These are phyloP conservation scores for Poeciliopsis gracilis DNA, from an alignment of 2,797 vertebrate genomes.

Conservation along the genomic window DNA sequence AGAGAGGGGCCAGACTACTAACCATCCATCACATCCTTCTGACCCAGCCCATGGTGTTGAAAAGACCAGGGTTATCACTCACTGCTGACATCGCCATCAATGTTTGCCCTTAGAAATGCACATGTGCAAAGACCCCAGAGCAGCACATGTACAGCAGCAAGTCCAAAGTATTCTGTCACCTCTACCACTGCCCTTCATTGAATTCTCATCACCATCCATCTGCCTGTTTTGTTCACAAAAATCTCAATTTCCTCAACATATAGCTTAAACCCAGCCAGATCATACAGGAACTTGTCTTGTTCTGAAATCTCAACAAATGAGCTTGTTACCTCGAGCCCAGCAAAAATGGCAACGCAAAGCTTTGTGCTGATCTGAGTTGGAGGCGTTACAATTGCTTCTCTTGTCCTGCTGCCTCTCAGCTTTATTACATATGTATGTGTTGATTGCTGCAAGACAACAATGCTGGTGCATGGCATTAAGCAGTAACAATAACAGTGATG, in stretches of 20 bases:
- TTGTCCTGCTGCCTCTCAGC: constrained; percentile 73
- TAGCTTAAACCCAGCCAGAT: constrained; percentile 55
- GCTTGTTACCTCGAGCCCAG: constrained; percentile 31
- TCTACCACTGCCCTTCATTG: constrained; percentile 66
- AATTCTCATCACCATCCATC: constrained; percentile 77
- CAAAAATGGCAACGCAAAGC: constrained; percentile 38
- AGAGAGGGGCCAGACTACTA: constrained; percentile 59
- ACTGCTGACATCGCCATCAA: constrained; percentile 77
- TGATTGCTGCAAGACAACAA: constrained; percentile 82
- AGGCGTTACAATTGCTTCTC: constrained; percentile 70
- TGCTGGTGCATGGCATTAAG: constrained; percentile 76
- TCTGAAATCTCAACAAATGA: constrained; percentile 26
- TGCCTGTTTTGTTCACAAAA: constrained; percentile 69
- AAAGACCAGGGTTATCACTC: constrained; percentile 81
- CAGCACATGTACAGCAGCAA: constrained; percentile 47
- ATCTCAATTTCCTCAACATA: constrained; percentile 70
- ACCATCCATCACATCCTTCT: constrained; percentile 77
- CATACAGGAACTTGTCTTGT: constrained; percentile 60
- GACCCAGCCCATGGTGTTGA: constrained; percentile 72
- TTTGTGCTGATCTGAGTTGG: constrained; percentile 62
- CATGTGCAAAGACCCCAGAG: constrained; percentile 31
- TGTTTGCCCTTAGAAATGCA: constrained; percentile 60
- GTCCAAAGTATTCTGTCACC: constrained; percentile 66
- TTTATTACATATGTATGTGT: constrained; percentile 83
- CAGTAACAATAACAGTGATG: constrained; percentile 81